Evolutionary conservation across 2,113 vertebrate genomes (phyloP), one percentile per base, ranked within the genome.

Genomic region (Pipra filicauda): DNA sequence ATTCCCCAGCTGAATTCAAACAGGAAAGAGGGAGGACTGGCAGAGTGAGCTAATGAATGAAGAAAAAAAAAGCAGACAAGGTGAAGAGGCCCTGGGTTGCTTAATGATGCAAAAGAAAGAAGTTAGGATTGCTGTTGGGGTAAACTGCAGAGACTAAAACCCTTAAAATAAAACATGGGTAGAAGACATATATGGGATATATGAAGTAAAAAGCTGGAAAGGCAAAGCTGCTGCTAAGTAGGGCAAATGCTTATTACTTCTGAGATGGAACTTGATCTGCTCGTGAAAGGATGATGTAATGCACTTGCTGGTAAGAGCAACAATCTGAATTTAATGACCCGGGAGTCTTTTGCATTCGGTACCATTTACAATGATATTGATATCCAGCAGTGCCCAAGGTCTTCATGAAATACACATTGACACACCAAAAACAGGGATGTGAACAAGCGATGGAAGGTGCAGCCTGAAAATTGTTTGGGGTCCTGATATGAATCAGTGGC

Each of bases 1-100:
- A 71, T 91, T 91, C 66, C 58, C 58, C 54, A 80, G 71, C 11
- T 82, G 92, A 82, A 84, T 96, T 84, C 83, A 84, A 72, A 64
- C 31, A 73, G 75, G 37, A 66, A 37, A 70, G 44, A 65, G 51
- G 43, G 76, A 71, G 37, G 49, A 62, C 37, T 69, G 30, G 18
- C 30, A 22, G 46, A 31, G 37, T 59, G 51, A 89, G 61, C 18
- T 88, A 46, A 70, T n/a, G 37, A 90, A 70, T n/a, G 43, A 77
- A 79, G 22, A 44, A 58, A 57, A 28, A 28, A 92, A 78, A 54
- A 30, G 73, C 49, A 43, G 55, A 58, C 4, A 31, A 43, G 33
- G 39, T 51, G 28, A 39, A 35, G 46, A 54, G 14, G 15, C 39
- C 16, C 51, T 88, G 44, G 54, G 7, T 62, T 79, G 33, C 71